Conservation (phyloP, 2,888 invertebrate genomes). For the Eilema sororculum region DNA sequence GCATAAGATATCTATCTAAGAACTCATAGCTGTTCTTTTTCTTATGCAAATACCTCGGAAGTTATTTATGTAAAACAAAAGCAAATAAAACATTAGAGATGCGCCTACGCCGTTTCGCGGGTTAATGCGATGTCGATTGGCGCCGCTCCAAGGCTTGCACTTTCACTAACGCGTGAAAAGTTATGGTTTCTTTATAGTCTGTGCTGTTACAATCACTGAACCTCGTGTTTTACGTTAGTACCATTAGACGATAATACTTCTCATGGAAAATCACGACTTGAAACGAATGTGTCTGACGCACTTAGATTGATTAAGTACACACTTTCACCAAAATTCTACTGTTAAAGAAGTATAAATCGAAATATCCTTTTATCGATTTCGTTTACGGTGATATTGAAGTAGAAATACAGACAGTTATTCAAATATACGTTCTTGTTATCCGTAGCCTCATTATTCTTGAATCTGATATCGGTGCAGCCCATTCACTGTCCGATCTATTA, state of each 20-base stretch:
- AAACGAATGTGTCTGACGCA: slow-evolving; percentile 46
- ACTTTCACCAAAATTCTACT: slow-evolving; percentile 46
- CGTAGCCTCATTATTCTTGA: background rate
- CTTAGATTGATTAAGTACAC: slow-evolving; percentile 47
- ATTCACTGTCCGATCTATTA: background rate
- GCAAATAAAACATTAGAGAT: slow-evolving; percentile 51
- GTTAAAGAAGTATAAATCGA: slow-evolving; percentile 22
- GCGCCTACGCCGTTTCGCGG: slow-evolving; percentile 57
- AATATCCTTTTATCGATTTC: slow-evolving; percentile 31
- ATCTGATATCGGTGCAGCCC: background rate
- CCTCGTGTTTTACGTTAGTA: slow-evolving; percentile 48
- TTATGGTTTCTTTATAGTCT: slow-evolving; percentile 59
- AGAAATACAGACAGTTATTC: background rate
- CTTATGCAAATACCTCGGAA: background rate
- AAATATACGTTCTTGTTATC: background rate
- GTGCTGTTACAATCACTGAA: slow-evolving; percentile 56
- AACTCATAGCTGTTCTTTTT: background rate
- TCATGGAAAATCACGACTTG: slow-evolving; percentile 48
- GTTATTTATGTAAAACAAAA: slow-evolving; percentile 6
- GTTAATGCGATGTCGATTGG: slow-evolving; percentile 82
- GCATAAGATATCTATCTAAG: background rate
- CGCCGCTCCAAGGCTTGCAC: slow-evolving; percentile 70
- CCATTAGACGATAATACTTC: slow-evolving; percentile 43
- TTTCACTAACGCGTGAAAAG: slow-evolving; percentile 74
- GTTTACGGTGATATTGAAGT: slow-evolving; percentile 4